Evolutionary conservation across 2,113 vertebrate species (phyloP).

Genomic region (Hemicordylus capensis): DNA sequence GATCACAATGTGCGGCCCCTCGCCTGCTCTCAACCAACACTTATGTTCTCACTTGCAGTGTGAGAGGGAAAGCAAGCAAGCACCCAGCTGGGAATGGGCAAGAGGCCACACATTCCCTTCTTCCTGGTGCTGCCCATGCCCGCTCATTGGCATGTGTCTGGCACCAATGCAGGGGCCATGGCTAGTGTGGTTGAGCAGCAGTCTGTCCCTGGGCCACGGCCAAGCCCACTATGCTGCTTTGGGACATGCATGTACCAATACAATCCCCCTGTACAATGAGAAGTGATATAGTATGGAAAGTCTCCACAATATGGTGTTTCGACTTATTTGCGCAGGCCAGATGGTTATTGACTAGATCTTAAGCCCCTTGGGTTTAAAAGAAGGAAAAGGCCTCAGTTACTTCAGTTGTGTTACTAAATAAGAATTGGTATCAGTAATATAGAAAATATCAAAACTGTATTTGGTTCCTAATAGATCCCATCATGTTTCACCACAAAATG

Average conservation of each 20-base stretch:
- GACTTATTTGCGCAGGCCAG: neutral
- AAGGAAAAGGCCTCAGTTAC: neutral
- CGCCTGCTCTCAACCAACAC: no score
- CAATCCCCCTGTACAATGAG: neutral
- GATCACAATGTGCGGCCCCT: no score
- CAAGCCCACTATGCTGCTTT: no score
- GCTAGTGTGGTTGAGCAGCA: no score
- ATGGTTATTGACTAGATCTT: neutral
- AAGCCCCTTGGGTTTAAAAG: neutral
- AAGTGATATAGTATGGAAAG: neutral
- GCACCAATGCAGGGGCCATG: no score
- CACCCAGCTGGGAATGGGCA: no score
- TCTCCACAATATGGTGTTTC: neutral
- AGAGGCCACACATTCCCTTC: no score
- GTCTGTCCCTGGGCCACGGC: no score
- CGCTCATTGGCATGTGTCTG: no score
- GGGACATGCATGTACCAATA: neutral
- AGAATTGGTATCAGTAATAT: neutral
- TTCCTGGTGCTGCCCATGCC: no score
- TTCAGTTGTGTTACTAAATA: neutral
- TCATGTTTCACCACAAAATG: conserved; percentile 2
- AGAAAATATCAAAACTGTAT: neutral
- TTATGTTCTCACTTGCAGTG: no score
- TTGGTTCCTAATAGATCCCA: neutral
- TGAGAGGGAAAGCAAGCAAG: no score